Evolutionary conservation across 2,113 vertebrate genomes (phyloP).

Genomic region (Pluvialis apricaria): DNA sequence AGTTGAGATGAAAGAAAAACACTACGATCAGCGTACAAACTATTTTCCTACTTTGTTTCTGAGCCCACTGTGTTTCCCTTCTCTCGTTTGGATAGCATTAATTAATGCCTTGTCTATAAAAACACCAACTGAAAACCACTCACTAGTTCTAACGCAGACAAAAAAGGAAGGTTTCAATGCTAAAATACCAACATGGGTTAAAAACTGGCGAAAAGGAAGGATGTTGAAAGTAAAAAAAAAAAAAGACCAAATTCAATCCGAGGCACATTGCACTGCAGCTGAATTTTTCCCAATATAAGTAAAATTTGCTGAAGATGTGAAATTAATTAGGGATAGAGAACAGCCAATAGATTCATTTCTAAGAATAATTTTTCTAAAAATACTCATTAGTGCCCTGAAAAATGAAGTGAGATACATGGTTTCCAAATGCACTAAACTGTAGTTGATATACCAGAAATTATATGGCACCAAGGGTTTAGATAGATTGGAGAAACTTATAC

Average conservation of each 20-base stretch:
- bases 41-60: neutral
- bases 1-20: neutral
- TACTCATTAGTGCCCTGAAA: conserved; percentile 5
- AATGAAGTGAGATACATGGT: neutral
- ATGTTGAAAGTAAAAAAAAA: neutral
- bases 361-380: conserved; percentile 51
- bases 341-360: conserved; percentile 1
- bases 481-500: neutral
- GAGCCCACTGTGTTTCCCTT: neutral
- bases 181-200: neutral
- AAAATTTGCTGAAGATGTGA: conserved; percentile 26
- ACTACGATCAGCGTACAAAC: neutral
- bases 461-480: neutral
- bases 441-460: conserved; percentile 9
- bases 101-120: neutral
- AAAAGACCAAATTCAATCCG: neutral
- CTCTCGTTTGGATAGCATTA: neutral
- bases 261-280: neutral
- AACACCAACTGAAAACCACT: neutral
- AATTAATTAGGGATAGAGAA: conserved; percentile 30
- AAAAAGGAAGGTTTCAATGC: neutral
- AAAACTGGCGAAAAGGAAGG: neutral
- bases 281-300: neutral
- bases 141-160: neutral
- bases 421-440: neutral